A percentile compares a stretch with the other conserved stretches of the same genome.
Conservation (phyloP, 2,888 invertebrate genomes). For the Euzophera pinguis region DNA sequence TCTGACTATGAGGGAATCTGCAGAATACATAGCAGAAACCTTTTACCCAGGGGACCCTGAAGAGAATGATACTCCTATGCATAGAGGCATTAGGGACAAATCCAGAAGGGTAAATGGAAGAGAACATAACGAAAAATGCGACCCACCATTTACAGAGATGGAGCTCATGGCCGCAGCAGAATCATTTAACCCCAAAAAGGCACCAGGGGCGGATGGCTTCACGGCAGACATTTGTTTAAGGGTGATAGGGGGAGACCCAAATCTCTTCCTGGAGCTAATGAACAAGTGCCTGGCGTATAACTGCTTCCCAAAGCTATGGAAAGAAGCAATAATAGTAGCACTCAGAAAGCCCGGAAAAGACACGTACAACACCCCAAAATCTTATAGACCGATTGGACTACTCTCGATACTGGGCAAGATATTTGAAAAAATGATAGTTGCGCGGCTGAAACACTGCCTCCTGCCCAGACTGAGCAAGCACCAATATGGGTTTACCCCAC, state of each 20-base stretch:
- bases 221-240: neutral
- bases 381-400: too few species aligned
- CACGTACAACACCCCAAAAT: too few species aligned
- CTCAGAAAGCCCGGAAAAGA: neutral
- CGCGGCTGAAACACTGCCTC: too few species aligned
- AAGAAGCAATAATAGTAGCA: neutral
- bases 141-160: neutral
- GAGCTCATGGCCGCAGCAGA: neutral
- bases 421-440: too few species aligned
- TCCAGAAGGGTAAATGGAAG: neutral
- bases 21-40: neutral
- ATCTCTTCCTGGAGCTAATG: neutral
- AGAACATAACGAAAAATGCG: neutral
- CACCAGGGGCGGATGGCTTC: neutral
- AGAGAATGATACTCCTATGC: neutral
- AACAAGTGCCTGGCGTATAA: neutral
- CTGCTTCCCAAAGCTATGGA: neutral
- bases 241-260: neutral
- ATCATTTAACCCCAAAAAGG: neutral
- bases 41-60: slow-evolving; percentile 7
- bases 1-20: slow-evolving; percentile 9
- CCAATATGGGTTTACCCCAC: too few species aligned
- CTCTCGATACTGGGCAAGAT: too few species aligned
- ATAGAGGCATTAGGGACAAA: neutral
- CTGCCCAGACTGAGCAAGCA: too few species aligned